Base-by-base conservation (phyloP, 2,797 vertebrate genomes). In the Intellagama lesueurii region DNA sequence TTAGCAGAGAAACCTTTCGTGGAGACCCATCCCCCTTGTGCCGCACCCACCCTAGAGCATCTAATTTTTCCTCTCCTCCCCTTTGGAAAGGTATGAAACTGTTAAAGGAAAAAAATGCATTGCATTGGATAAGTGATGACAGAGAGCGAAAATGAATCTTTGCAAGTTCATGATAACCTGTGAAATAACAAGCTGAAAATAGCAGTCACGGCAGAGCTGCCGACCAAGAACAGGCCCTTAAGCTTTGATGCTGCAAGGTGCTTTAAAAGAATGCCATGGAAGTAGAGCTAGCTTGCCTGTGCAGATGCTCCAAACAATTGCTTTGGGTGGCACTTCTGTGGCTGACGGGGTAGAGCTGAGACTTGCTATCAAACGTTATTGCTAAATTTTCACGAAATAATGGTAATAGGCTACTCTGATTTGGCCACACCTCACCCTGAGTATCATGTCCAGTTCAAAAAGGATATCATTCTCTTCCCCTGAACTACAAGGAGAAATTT, bases 121-220 rank as follows among this genome's bases (percentile, higher is more conserved):
- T 32, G 40, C 40, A 40, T 76, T 78, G 72, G 56, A 77, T 69
- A 88, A 91, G 83, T 64, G 90, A 81, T 88, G 87, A 88, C 83
- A 88, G 87, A 82, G 78, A 85, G 87, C 12, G 90, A 91, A 91
- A 91, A 91, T 88, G 83, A 91, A 91, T 81, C 87, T 78, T 91
- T 72, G 89, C 86, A 85, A 90, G 88, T 91, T 93, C 84, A 81
- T 89, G 89, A 91, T 90, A 93, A 92, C 87, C 88, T 93, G 90
- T 94, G 93, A 91, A 91, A 88, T 78, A 87, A 1, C 78, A 86
- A 88, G 49, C 81, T 88, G 24, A 88, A 86, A 91, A 90, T 82
- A 93, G 87, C 92, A 93, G 90, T 93, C 91, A 91, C 92, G 88
- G 85, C 69, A 90, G 78, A 82, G 70, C 89, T 88, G 86, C 80